Base-by-base conservation (phyloP, 2,797 vertebrate species). In the Hippocampus kuda region DNA sequence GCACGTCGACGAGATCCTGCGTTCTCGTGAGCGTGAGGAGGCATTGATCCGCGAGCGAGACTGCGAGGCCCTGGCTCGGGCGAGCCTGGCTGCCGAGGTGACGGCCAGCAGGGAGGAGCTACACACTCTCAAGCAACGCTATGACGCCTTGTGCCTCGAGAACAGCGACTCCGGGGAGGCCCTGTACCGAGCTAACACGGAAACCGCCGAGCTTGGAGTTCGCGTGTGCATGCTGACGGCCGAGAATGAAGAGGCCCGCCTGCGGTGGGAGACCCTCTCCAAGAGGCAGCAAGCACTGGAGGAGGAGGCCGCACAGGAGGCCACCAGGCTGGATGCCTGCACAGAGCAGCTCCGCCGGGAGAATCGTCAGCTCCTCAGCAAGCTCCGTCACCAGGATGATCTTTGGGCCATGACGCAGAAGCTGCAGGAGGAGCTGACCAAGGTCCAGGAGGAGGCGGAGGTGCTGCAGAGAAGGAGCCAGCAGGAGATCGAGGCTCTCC, bases 131-230 rank as follows among this genome's bases (percentile, higher is more conserved):
- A 93, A 92, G 59, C 77, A 61, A 18, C 80, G 82, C 41, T 89
- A 91, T 0, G 87, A 92, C 30, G 72, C 82, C 30, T 75, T 91
- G 67, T 89, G 81, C 46, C 61, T 92, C 74, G 94, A 96, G 78
- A 92, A 90, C 0, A 83, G 84, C 0, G 95, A 97, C 70, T 85
- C 90, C 38, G 89, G 87, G 75, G 95, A 96, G 76, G 90, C 92
- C 10, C 92, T 97, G 56, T 90, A 94, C 61, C 88, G 87, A 68
- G 92, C 93, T 72, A 94, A 96, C 87, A 93, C 91, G 0, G 95
- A 95, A 77, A 94, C 90, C 0, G 94, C 94, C 0, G 94, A 96
- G 76, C 93, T 97, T 0, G 93, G 94, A 1, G 90, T 94, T 63
- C 93, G 93, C 11, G 91, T 95, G 64, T 95, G 94, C n/a, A 77